These are phyloP conservation scores for Pyrocoelia pectoralis DNA, from an alignment of 2,888 invertebrate species.

Conservation along the genomic window DNA sequence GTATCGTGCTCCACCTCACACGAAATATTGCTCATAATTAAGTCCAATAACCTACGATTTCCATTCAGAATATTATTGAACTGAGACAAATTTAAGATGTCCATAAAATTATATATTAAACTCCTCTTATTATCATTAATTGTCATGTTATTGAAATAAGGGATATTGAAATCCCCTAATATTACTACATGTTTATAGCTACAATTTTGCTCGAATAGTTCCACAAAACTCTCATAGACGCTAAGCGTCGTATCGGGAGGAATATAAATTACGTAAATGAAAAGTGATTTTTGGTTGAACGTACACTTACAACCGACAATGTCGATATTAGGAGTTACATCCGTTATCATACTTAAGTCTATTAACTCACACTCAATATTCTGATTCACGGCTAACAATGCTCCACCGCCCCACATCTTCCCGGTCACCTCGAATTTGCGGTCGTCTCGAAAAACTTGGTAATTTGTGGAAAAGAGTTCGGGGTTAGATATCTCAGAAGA, in stretches of 20 bases:
- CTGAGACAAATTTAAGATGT: no score
- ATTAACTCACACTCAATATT: no score
- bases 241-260: neutral
- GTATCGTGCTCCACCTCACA: neutral
- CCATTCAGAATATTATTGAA: no score
- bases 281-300: neutral
- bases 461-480: neutral
- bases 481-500: neutral
- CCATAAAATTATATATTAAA: no score
- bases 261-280: neutral
- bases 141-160: neutral
- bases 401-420: no score
- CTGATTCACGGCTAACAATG: no score
- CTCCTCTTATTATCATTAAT: no score
- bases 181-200: neutral
- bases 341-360: no score
- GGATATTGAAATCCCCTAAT: constrained; percentile 5
- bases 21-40: no score
- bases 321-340: neutral
- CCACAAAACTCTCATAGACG: neutral
- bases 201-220: neutral
- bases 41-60: no score
- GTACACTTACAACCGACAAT: neutral
- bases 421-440: neutral
- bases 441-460: neutral